Evolutionary conservation across 2,113 vertebrate species (phyloP).

Genomic region (Oncorhynchus masou): DNA sequence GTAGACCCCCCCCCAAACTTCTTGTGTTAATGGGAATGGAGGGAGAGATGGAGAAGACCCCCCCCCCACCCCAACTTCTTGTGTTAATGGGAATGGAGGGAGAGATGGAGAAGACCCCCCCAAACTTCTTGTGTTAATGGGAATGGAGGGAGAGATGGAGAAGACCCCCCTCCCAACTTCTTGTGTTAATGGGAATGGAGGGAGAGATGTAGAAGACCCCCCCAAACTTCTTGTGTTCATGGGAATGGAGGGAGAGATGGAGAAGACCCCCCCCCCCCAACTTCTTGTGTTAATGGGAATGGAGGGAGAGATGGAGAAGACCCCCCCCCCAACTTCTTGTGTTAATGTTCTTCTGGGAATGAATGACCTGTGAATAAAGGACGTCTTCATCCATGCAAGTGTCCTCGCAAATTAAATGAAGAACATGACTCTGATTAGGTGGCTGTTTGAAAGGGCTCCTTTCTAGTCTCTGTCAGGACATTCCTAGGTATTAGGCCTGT

Average conservation of each 20-base stretch:
- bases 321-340: conserved; percentile 13
- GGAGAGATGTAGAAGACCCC: not conserved
- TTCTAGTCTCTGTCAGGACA: conserved; percentile 63
- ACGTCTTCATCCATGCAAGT: conserved; percentile 47
- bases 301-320: not conserved
- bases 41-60: not conserved
- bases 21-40: no score
- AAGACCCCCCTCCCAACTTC: not conserved
- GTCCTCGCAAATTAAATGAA: conserved; percentile 70
- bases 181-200: no score
- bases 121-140: no score
- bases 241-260: not conserved
- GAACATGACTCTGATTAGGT: conserved; percentile 77
- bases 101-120: not conserved
- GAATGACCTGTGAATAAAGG: conserved; percentile 49
- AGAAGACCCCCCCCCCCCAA: not conserved
- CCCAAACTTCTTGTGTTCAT: no score
- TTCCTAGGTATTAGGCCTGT: conserved; percentile 71
- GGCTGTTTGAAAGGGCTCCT: conserved; percentile 58
- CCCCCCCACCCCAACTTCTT: no score
- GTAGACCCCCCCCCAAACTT: not conserved
- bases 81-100: no score
- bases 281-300: no score
- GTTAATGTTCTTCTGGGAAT: conserved; percentile 53
- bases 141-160: not conserved